These are phyloP conservation scores for Stomatorhinus walkeri DNA, from an alignment of 2,797 vertebrate species.

Conservation along the genomic window DNA sequence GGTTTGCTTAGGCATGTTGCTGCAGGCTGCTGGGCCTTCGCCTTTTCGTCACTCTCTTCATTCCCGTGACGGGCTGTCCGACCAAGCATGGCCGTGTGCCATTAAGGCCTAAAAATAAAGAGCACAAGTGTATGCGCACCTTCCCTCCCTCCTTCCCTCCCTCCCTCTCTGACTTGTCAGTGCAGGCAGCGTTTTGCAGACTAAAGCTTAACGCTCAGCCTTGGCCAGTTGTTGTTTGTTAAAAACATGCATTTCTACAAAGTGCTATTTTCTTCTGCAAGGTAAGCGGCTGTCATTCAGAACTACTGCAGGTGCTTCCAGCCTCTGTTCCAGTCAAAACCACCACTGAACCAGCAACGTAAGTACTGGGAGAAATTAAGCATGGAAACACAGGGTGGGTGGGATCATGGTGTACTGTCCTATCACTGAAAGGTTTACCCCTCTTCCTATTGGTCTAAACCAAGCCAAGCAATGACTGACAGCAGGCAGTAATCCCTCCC, in stretches of 20 bases:
- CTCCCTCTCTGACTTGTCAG: not conserved
- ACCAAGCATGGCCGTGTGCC: too few species aligned
- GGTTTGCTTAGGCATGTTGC: not conserved
- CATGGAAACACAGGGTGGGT: not conserved
- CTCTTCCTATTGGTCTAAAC: not conserved
- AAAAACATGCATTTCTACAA: not conserved
- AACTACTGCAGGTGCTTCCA: not conserved
- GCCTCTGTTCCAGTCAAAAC: not conserved
- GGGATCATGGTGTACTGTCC: not conserved
- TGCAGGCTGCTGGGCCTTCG: not conserved
- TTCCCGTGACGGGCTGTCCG: not conserved
- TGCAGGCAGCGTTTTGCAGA: not conserved
- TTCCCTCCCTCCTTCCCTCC: not conserved
- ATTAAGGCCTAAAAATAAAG: not conserved
- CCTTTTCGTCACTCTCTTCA: conserved; percentile 27
- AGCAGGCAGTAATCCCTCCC: not conserved
- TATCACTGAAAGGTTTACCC: not conserved
- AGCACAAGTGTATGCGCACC: not conserved
- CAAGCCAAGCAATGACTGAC: conserved; percentile 29
- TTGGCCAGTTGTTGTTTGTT: not conserved
- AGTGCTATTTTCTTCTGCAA: not conserved
- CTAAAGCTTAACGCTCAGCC: not conserved
- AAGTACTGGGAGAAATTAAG: not conserved
- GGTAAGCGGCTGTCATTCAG: not conserved
- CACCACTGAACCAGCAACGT: not conserved